Evolutionary conservation across 2,888 invertebrate genomes (phyloP), one percentile per base, ranked within the genome.

Genomic region (Phortica okadai): DNA sequence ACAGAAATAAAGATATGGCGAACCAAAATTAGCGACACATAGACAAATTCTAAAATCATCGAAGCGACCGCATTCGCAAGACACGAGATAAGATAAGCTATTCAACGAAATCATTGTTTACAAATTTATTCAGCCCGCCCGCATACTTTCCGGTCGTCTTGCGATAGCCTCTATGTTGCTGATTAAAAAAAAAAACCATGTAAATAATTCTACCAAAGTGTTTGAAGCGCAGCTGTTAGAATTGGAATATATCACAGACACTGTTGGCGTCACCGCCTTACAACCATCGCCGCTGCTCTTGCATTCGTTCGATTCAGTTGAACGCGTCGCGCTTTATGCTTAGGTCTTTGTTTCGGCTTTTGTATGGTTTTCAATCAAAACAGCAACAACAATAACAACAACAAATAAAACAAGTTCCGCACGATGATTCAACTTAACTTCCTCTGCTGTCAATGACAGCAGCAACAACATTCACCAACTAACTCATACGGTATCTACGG

Each of bases 341-440:
- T 25, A 11, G 42, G 42, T 74, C 25, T 62, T 72, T 14, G 45
- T 76, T 67, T 69, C 56, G 33, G 45, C 72, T 69, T 69, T 50
- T 67, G 25, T 42, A 70, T 78, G 64, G 54, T 73, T 78, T 76
- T 59, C 45, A 25, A 72, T 16, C 8, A 56, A 66, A 66, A 56
- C 56, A 42, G 67, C 33, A 67, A 56, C 77, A 74, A 42, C 72
- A 69, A 69, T 54, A 73, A 73, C 75, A 66, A 66, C 14, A 75
- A 78, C 80, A 81, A 81, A 77, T 78, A 80, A 86, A 85, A 82
- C 84, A 82, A 86, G 85, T 85, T 85, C 84, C 84, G 85, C 80
- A 80, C 79, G 85, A 86, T 85, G 85, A 86, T 84, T 86, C 85
- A 85, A 86, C 86, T 78, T 56, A 33, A 72, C 72, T 72, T 72